phyloP scores from a whole-genome alignment of 2,888 invertebrate species.

The Rapana venosa region DNA sequence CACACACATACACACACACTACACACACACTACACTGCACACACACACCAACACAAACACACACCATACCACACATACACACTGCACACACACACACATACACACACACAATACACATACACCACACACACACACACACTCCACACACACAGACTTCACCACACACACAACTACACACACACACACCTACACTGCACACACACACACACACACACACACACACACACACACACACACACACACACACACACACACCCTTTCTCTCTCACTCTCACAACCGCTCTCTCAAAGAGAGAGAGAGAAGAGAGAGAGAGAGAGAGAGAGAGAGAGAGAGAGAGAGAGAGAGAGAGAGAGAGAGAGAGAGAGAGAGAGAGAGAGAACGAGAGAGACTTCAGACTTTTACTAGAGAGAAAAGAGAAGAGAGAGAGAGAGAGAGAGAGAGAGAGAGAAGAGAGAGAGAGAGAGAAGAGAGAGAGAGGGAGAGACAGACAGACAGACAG shows the following conservation, averaged over 20 bases:
- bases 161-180: conserved; percentile 23
- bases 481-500: not conserved
- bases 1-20: not conserved
- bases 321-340: not conserved
- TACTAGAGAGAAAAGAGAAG: not conserved
- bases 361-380: conserved; percentile 7
- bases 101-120: conserved; percentile 29
- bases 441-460: not conserved
- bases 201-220: not conserved
- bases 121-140: not conserved
- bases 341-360: not conserved
- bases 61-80: not conserved
- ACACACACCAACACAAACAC: not conserved
- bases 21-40: not conserved
- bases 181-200: conserved; percentile 35
- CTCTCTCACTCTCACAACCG: not conserved
- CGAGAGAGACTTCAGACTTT: too few relatives aligned
- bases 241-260: conserved; percentile 16
- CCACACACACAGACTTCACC: conserved; percentile 27
- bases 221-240: not conserved
- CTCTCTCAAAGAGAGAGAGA: not conserved
- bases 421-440: not conserved
- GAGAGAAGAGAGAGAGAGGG: not conserved
- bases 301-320: not conserved
- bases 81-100: conserved; percentile 26